Percentiles rank a stretch among this genome's conserved stretches.
These are phyloP conservation scores for Lutraria lutraria DNA, from an alignment of 2,888 invertebrate genomes.

Conservation along the genomic window DNA sequence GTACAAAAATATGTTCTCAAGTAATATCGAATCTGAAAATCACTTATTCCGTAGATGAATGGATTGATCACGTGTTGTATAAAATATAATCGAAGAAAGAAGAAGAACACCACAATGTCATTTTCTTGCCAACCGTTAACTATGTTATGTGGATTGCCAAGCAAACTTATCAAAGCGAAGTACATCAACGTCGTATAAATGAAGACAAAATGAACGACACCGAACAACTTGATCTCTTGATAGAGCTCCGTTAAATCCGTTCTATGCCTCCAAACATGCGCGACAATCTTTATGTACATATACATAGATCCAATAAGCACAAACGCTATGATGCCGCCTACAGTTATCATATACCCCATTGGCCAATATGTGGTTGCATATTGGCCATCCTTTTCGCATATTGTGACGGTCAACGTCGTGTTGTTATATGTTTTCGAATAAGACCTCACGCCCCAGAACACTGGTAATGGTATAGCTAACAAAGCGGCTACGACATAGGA, in stretches of 20 bases:
- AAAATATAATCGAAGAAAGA: background rate
- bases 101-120: background rate
- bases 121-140: background rate
- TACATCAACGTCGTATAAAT: background rate
- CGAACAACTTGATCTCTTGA: background rate
- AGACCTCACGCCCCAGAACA: background rate
- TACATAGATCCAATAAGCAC: background rate
- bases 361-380: background rate
- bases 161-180: background rate
- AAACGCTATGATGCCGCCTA: background rate
- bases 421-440: background rate
- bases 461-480: background rate
- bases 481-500: background rate
- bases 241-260: background rate
- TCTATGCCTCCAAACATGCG: background rate
- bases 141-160: background rate
- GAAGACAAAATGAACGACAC: background rate
- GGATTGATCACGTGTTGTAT: background rate
- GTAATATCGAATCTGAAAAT: background rate
- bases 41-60: background rate
- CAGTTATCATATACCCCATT: background rate
- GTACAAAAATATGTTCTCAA: constrained; percentile 6
- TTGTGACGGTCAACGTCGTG: background rate
- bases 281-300: background rate
- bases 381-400: background rate